These are phyloP conservation scores for Pseudotriccus pelzelni DNA, from an alignment of 2,797 vertebrate genomes.

Conservation along the genomic window DNA sequence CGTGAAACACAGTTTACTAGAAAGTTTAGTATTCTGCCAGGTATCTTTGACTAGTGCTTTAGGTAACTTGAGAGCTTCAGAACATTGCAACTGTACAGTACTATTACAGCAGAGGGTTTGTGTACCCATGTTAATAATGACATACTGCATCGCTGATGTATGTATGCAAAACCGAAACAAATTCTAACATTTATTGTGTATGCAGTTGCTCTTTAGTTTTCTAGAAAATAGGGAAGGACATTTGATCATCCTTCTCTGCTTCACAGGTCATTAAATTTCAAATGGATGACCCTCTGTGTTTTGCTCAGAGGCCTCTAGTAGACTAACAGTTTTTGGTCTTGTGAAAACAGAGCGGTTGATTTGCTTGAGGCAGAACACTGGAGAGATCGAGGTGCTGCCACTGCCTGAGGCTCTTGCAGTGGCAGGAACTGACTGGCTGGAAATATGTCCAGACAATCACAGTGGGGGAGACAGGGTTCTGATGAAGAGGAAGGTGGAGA, in stretches of 20 bases:
- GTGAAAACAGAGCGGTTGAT: constrained; percentile 40
- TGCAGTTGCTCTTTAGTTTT: neutral
- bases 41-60: neutral
- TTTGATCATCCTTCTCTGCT: neutral
- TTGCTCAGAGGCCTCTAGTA: neutral
- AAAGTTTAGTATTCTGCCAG: neutral
- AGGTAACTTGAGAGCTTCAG: neutral
- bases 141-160: neutral
- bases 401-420: neutral
- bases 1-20: neutral
- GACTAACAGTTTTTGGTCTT: constrained; percentile 1
- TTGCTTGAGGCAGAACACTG: constrained; percentile 21
- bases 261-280: constrained; percentile 37
- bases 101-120: neutral
- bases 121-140: neutral
- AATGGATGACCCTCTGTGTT: neutral
- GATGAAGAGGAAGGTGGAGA: neutral
- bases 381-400: constrained; percentile 2
- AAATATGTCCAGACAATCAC: neutral
- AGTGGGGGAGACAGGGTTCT: neutral
- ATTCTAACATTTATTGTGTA: neutral
- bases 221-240: neutral
- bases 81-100: neutral
- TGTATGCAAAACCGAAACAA: neutral
- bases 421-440: neutral